A percentile compares a stretch with the other conserved stretches of the same genome.
These are phyloP conservation scores for Platysternon megacephalum DNA, from an alignment of 2,113 vertebrate species.

Conservation along the genomic window DNA sequence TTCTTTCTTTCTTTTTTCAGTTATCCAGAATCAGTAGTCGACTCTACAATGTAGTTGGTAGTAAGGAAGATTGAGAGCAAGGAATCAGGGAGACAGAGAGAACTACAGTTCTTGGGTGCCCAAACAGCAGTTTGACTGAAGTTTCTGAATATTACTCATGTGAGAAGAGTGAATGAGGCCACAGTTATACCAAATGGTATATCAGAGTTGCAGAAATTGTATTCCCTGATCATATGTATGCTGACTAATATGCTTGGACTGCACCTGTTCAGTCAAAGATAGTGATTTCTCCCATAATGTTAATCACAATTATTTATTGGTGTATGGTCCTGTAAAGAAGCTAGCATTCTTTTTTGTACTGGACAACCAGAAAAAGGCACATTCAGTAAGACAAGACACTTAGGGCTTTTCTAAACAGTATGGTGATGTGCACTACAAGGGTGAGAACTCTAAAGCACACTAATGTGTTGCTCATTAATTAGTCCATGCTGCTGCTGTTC, in stretches of 20 bases:
- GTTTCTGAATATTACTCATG: neutral
- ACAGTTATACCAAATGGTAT: neutral
- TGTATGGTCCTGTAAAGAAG: too few species aligned
- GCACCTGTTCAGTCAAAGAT: neutral
- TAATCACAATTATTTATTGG: too few species aligned
- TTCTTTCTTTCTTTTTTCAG: neutral
- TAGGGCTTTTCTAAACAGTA: too few species aligned
- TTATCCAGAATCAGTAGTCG: neutral
- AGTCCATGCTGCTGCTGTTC: too few species aligned
- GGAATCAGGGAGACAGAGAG: neutral
- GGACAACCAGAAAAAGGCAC: too few species aligned
- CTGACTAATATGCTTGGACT: neutral
- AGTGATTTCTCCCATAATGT: too few species aligned
- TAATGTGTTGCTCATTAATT: too few species aligned
- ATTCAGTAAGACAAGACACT: too few species aligned
- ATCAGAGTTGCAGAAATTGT: neutral
- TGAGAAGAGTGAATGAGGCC: neutral
- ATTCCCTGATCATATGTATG: rapidly evolving
- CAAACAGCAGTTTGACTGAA: neutral
- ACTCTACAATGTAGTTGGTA: neutral
- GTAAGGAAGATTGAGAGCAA: neutral
- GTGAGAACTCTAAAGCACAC: too few species aligned
- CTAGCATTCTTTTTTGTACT: too few species aligned
- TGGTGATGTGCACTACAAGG: too few species aligned
- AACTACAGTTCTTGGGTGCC: neutral